These are phyloP conservation scores for Syrphus vitripennis DNA, from an alignment of 2,888 invertebrate genomes.

Conservation along the genomic window DNA sequence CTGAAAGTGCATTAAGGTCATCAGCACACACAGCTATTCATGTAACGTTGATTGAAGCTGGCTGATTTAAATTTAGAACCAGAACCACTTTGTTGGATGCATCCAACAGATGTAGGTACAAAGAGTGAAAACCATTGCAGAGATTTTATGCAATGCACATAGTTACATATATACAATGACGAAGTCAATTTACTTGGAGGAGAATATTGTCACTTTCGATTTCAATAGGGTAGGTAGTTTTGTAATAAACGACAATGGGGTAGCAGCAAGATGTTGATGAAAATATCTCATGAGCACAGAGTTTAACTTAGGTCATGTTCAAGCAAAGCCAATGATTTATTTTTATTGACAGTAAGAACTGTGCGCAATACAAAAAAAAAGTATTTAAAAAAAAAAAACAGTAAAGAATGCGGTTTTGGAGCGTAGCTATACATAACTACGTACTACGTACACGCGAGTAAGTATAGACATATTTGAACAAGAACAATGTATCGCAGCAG, in stretches of 20 bases:
- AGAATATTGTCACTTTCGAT: conserved; percentile 33
- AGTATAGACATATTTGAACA: no score
- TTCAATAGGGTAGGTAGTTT: conserved; percentile 12
- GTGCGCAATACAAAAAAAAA: background rate
- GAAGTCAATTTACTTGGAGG: background rate
- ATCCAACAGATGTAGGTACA: background rate
- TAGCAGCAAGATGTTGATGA: background rate
- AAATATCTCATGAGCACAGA: conserved; percentile 4
- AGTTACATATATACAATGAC: background rate
- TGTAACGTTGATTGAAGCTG: conserved; percentile 9
- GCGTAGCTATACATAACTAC: no score
- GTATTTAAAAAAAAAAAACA: background rate
- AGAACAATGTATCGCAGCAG: no score
- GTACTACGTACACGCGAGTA: no score
- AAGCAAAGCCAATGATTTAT: conserved; percentile 32
- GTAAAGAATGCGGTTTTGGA: background rate
- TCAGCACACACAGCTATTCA: conserved; percentile 25
- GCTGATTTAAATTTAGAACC: conserved; percentile 28
- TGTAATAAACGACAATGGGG: background rate
- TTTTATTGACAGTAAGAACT: conserved; percentile 7
- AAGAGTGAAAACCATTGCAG: background rate
- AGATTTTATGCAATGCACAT: background rate
- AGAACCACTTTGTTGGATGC: conserved; percentile 16
- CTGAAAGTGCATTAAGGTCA: conserved; percentile 45
- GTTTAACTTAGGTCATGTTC: conserved; percentile 53